Evolutionary conservation across 2,797 vertebrate genomes (phyloP), one percentile per base, ranked within the genome.

Genomic region (Triplophysa yarkandensis): DNA sequence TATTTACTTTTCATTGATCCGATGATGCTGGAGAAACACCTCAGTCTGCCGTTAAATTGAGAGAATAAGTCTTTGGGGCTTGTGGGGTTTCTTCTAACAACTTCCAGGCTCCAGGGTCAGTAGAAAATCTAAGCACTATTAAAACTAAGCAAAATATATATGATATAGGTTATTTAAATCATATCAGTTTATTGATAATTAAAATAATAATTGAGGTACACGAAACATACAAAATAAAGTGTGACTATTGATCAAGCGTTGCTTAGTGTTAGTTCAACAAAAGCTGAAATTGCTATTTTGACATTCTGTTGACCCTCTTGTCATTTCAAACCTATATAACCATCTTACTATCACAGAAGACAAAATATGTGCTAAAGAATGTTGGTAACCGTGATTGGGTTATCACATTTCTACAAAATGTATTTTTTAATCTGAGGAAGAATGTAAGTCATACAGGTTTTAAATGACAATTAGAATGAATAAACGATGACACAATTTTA

Each of bases 1-100:
- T 98, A 98, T 99, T 98, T 98, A 98, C 95, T 98, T 96, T 95
- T 93, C 95, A 98, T 98, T 99, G 97, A 99, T 99, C 95, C 95
- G 94, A 98, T 96, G 96, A 95, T 95, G 94, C 93, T 93, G 93
- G 92, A 98, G 95, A 98, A 98, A 98, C 94, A 98, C 95, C 96
- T 97, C 94, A 92, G 92, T 95, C 91, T 90, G 93, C 93, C 93
- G 95, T 94, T 97, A 98, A 97, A 97, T 95, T 95, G 95, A 95
- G 93, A 90, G 93, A 95, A 95, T 96, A 95, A 91, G 93, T 98
- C 93, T 95, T 94, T 87, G 89, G 88, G 86, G 79, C 86, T 84
- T 84, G 78, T 62, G 71, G 78, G 66, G 79, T 81, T 71, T 80
- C 54, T 48, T 50, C 44, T 58, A 27, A 19, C 77, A 77, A 84